Evolutionary conservation across 2,888 invertebrate genomes (phyloP), one percentile per base, ranked within the genome.

Genomic region (Agonopterix subpropinquella): DNA sequence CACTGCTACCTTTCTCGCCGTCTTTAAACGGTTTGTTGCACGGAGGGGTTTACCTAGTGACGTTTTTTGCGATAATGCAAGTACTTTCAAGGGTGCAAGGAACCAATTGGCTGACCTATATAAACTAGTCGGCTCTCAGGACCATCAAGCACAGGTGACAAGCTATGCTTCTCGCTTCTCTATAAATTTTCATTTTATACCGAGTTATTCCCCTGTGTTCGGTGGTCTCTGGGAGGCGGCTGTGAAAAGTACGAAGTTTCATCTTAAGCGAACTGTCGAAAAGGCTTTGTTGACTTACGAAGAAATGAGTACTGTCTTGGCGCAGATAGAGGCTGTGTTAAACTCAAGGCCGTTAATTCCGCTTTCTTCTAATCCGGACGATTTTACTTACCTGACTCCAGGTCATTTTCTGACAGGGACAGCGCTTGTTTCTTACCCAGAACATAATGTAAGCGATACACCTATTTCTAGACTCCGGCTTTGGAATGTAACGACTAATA

Each of bases 181-280:
- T 8, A 51, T 48, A 5, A 39, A 43, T n/a, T 60, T 57, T 43
- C 47, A 43, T 13, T 60, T 58, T 15, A 47, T 45, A 8, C 56
- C 56, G 8, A 41, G 51, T 8, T 53, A 53, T 15, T 35, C 51
- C 9, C 58, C 58, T 3, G 48, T 50, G 35, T 56, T 55, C 43
- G 55, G 50, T 15, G 54, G 54, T 8, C 11, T 58, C 0, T 53
- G 45, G 41, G 60, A 58, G 45, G 52, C 56, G 8, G 54, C 18
- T n/a, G 45, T 46, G 13, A 46, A 46, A 39, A 44, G 36, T 44
- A 44, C 36, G 41, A 39, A 46, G 36, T 39, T 41, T 18, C 50
- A 47, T n/a, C 41, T 10, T 11, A 45, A 37, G 18, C 18, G 44
- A 39, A 11, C 42, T 11, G 11, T 48, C 7, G 28, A n/a, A 11